Percentiles rank a stretch among this genome's conserved stretches.
phyloP scores from a whole-genome alignment of 2,797 vertebrate species.

The Poeciliopsis presidionis region DNA sequence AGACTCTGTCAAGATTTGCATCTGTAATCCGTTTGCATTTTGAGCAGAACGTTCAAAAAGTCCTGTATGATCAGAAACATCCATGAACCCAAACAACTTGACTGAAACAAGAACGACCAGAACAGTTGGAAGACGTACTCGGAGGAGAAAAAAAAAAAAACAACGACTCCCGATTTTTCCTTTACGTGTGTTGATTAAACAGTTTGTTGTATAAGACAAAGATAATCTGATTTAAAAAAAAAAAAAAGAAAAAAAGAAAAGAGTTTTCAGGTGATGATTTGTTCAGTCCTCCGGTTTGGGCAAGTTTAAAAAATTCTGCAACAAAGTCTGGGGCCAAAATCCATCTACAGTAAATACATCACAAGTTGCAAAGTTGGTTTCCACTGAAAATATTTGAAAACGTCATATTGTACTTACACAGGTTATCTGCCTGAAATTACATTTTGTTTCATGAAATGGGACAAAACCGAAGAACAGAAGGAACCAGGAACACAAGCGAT shows the following conservation, averaged over 20 bases:
- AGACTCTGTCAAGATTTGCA: conserved; percentile 17
- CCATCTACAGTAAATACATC: too few species aligned
- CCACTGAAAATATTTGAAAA: background rate
- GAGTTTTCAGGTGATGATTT: background rate
- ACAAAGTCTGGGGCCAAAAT: background rate
- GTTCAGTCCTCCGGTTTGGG: background rate
- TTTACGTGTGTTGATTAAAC: background rate
- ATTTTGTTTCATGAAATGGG: background rate
- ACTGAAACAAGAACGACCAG: background rate
- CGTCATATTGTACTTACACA: background rate
- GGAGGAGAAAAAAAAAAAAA: background rate
- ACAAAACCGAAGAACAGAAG: background rate
- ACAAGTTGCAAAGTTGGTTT: too few species aligned
- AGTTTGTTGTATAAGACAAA: background rate
- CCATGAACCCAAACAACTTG: background rate
- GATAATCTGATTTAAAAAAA: background rate
- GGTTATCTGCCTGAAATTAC: background rate
- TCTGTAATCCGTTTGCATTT: background rate
- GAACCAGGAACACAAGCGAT: background rate
- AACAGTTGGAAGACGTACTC: background rate
- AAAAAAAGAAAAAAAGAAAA: background rate
- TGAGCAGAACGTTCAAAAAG: background rate
- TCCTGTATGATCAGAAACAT: background rate
- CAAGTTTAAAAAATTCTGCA: background rate
- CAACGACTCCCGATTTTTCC: background rate